Percentiles rank a stretch among this genome's conserved stretches.
These are phyloP conservation scores for Sitobion miscanthi DNA, from an alignment of 1,140 invertebrate species.

Conservation along the genomic window DNA sequence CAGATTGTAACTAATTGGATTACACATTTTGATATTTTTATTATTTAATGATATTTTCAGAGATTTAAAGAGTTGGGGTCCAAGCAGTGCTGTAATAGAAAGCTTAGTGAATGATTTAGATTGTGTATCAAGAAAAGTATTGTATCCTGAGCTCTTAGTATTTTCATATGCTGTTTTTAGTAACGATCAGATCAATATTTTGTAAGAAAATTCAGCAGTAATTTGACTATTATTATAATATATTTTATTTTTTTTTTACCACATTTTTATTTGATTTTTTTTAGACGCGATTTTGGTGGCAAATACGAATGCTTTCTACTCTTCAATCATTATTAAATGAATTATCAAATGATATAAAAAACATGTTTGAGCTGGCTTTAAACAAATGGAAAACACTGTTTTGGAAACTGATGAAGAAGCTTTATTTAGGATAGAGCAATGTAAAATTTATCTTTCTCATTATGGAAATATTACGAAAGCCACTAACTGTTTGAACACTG, in stretches of 20 bases:
- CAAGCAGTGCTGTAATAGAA: conserved; percentile 59
- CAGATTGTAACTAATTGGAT: conserved; percentile 48
- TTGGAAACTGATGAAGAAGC: conserved; percentile 65
- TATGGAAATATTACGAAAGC: conserved; percentile 76
- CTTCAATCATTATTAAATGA: conserved; percentile 80
- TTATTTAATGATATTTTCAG: conserved; percentile 55
- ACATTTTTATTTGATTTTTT: conserved; percentile 61
- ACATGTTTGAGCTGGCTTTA: conserved; percentile 68
- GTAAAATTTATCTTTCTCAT: conserved; percentile 72
- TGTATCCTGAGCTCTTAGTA: conserved; percentile 58
- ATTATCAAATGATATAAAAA: conserved; percentile 70
- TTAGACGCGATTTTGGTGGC: conserved; percentile 74
- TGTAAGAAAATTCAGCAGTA: background rate
- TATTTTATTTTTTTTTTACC: conserved; percentile 47
- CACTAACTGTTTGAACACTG: conserved; percentile 71
- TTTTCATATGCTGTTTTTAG: conserved; percentile 45
- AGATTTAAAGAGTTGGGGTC: conserved; percentile 57
- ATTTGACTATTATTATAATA: conserved; percentile 60
- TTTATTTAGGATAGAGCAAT: conserved; percentile 77
- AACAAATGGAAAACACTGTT: conserved; percentile 65
- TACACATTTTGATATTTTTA: conserved; percentile 52
- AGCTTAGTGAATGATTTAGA: conserved; percentile 62
- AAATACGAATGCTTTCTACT: conserved; percentile 72
- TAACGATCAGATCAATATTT: conserved; percentile 16
- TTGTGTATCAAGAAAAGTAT: conserved; percentile 61